These are phyloP conservation scores for Vidua macroura DNA, from an alignment of 2,113 vertebrate species.

Conservation along the genomic window DNA sequence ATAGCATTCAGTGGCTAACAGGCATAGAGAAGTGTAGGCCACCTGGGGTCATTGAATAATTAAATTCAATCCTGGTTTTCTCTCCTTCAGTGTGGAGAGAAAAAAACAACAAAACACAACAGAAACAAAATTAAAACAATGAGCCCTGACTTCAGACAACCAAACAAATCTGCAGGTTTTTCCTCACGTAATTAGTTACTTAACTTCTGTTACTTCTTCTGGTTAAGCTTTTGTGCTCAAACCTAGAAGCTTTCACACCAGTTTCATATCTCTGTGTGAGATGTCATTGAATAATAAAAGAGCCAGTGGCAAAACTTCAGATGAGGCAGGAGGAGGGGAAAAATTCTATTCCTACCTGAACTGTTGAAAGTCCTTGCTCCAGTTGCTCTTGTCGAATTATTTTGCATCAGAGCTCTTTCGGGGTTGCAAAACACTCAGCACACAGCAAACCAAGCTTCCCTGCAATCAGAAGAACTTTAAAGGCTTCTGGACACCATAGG, in stretches of 20 bases:
- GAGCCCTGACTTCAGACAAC: constrained; percentile 17
- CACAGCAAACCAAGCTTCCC: background rate
- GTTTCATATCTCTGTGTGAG: constrained; percentile 3
- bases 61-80: constrained; percentile 49
- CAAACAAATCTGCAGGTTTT: constrained; percentile 21
- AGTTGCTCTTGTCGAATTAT: background rate
- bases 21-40: constrained; percentile 46
- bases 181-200: constrained; percentile 31
- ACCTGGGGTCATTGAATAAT: constrained; percentile 55
- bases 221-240: constrained; percentile 36
- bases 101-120: background rate
- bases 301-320: background rate
- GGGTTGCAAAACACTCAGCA: background rate
- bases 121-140: background rate
- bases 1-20: constrained; percentile 56
- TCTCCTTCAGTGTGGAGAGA: background rate
- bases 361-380: background rate
- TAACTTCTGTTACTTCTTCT: constrained; percentile 1
- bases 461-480: background rate
- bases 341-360: background rate
- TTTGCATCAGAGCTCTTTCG: background rate
- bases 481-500: background rate
- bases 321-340: background rate
- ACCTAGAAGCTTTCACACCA: background rate
- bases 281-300: background rate